Conservation (phyloP, 2,797 vertebrate species). For the Mus spretus region DNA sequence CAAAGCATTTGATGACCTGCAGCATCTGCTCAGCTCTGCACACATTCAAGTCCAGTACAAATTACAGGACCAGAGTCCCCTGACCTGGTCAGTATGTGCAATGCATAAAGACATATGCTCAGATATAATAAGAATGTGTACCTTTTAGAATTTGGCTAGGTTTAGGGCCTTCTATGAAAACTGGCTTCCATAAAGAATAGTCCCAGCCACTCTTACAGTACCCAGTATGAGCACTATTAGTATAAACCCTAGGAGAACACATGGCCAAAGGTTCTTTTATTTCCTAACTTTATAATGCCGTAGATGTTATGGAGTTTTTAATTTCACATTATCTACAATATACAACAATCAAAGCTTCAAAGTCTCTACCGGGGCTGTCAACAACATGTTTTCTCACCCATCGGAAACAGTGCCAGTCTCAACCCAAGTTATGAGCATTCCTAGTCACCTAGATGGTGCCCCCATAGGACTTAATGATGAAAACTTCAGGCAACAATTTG, state of each 20-base stretch:
- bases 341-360: slow-evolving; percentile 73
- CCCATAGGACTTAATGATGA: slow-evolving; percentile 72
- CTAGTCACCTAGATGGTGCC: slow-evolving; percentile 72
- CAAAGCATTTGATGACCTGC: background rate
- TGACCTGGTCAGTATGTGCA: background rate
- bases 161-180: background rate
- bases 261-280: slow-evolving; percentile 67
- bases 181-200: background rate
- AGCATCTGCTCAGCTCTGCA: background rate
- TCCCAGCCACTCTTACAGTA: background rate
- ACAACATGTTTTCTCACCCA: slow-evolving; percentile 79
- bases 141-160: background rate
- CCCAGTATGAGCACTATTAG: slow-evolving; percentile 64
- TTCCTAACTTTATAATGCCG: slow-evolving; percentile 79
- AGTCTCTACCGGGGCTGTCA: slow-evolving; percentile 64
- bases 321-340: slow-evolving; percentile 82
- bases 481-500: slow-evolving; percentile 72
- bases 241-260: slow-evolving; percentile 59
- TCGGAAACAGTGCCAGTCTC: slow-evolving; percentile 56
- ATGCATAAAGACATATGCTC: background rate
- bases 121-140: background rate
- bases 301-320: slow-evolving; percentile 67
- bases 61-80: background rate
- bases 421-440: slow-evolving; percentile 63
- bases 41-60: background rate